Evolutionary conservation across 2,888 invertebrate genomes (phyloP), one percentile per base, ranked within the genome.

Genomic region (Hyppa rectilinea): DNA sequence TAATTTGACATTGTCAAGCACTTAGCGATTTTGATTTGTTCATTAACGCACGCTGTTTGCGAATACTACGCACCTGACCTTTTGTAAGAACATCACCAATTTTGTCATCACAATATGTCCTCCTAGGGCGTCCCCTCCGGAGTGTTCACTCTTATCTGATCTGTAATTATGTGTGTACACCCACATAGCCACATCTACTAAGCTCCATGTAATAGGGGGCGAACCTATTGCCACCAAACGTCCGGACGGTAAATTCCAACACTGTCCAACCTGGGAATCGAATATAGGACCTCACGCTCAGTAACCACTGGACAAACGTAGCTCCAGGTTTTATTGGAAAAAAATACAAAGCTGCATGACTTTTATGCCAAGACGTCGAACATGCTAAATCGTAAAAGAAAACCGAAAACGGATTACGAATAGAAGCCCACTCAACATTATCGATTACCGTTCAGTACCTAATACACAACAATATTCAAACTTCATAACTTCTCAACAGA

Each of bases 401-500:
- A 38, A 59, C 23, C 5, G n/a, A n/a, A n/a, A n/a, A n/a, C 3
- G 10, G 36, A 61, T 20, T 14, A 26, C 34, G 23, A 53, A 63
- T 60, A 55, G n/a, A 43, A 62, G 71, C 56, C 38, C 10, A 53
- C 55, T 59, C 34, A 38, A 49, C 45, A 67, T 77, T 80, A 82
- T 78, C 70, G 78, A 83, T 80, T 74, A 40, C 43, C 71, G 75
- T 76, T 76, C 69, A 72, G 78, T 75, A n/a, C n/a, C n/a, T n/a
- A 78, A 78, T 63, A 71, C 52, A 49, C 60, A 78, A 78, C 75
- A 71, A 78, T 77, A 73, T 78, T 75, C 76, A 61, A 81, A 82
- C 74, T 80, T 49, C 64, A 80, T 78, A 83, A 84, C 79, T 82
- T 84, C 64, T 49, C 38, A 69, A 59, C 71, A 66, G 52, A 80